Conservation (phyloP, 2,113 vertebrate species). For the Neotragus pygmaeus region DNA sequence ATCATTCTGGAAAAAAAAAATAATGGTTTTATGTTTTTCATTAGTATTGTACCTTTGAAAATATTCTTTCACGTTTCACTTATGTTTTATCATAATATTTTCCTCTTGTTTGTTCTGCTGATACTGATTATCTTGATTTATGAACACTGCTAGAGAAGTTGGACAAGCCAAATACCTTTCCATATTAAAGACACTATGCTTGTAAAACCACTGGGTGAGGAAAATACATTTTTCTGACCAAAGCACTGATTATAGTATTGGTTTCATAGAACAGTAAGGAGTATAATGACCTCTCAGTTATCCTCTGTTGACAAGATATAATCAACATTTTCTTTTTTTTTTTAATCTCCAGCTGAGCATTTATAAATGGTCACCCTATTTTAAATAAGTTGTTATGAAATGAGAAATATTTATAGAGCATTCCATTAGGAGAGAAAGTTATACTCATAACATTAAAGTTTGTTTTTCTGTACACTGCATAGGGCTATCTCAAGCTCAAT, state of each 20-base stretch:
- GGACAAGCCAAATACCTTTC: constrained; percentile 70
- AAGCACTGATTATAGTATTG: constrained; percentile 67
- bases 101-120: constrained; percentile 76
- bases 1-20: constrained; percentile 52
- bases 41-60: constrained; percentile 68
- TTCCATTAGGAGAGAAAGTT: constrained; percentile 38
- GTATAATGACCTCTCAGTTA: constrained; percentile 69
- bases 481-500: not conserved
- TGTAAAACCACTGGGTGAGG: constrained; percentile 60
- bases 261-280: constrained; percentile 75
- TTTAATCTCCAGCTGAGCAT: constrained; percentile 58
- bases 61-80: constrained; percentile 65
- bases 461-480: constrained; percentile 15
- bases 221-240: constrained; percentile 76
- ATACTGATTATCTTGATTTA: constrained; percentile 82
- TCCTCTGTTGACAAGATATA: constrained; percentile 65
- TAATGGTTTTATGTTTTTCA: constrained; percentile 67
- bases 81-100: constrained; percentile 74
- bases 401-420: constrained; percentile 50
- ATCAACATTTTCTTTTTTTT: constrained; percentile 35
- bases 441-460: not conserved
- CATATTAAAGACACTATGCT: constrained; percentile 71
- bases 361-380: constrained; percentile 63
- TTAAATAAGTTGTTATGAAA: constrained; percentile 65
- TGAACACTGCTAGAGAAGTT: constrained; percentile 73